Conservation (phyloP, 2,113 vertebrate genomes). For the Cyphomyrus plagiostoma region DNA sequence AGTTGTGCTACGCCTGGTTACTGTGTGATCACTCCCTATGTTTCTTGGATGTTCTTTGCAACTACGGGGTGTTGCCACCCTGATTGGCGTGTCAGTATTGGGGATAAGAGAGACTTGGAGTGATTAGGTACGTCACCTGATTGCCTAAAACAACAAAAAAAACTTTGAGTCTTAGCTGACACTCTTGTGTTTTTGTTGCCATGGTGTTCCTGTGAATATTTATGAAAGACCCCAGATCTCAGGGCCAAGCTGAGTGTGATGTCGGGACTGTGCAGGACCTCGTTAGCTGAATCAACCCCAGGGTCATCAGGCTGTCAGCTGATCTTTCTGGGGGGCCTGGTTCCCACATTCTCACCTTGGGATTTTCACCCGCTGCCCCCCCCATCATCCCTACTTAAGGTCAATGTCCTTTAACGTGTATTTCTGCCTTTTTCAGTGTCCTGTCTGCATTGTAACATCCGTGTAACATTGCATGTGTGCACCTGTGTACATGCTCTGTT, state of each 20-base stretch:
- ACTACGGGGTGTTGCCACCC: not conserved
- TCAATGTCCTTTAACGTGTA: not conserved
- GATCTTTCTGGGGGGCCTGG: conserved; percentile 11
- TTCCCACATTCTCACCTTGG: conserved; percentile 36
- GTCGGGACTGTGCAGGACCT: conserved; percentile 4
- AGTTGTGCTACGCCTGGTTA: not conserved
- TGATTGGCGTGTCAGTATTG: not conserved
- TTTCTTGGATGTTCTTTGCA: not conserved
- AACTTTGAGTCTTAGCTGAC: not conserved
- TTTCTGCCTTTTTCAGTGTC: not conserved
- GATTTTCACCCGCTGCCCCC: not conserved
- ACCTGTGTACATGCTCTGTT: not conserved
- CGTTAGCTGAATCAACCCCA: conserved; percentile 32
- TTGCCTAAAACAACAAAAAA: not conserved
- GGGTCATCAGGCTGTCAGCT: conserved; percentile 32
- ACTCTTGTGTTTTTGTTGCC: not conserved
- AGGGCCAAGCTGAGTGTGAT: not conserved
- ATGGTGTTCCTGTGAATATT: not conserved
- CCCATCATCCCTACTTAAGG: not conserved
- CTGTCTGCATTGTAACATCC: not conserved
- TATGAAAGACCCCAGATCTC: not conserved
- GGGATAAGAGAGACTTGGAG: not conserved
- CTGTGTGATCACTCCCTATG: not conserved
- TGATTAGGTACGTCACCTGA: not conserved
- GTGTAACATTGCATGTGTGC: not conserved